A percentile compares a stretch with the other conserved stretches of the same genome.
Evolutionary conservation across 2,888 invertebrate genomes (phyloP).

Genomic region (Lymantria monacha): DNA sequence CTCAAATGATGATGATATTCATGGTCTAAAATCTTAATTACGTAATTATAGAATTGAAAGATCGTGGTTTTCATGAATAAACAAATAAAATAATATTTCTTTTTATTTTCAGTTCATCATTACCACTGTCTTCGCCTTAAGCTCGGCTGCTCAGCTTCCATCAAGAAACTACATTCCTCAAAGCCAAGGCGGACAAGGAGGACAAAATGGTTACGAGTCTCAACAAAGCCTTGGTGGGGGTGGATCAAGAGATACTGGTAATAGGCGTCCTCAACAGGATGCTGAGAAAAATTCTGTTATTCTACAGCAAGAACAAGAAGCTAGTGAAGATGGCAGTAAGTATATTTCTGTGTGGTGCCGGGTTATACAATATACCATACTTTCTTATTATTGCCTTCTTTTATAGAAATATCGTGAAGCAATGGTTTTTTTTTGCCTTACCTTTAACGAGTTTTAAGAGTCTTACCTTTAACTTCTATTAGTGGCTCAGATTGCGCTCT

Average conservation of each 20-base stretch:
- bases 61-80: too few relatives aligned
- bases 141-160: slow-evolving; percentile 55
- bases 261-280: slow-evolving; percentile 54
- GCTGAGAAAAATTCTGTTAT: slow-evolving; percentile 57
- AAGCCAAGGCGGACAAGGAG: slow-evolving; percentile 24
- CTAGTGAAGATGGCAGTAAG: slow-evolving; percentile 56
- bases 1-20: too few relatives aligned
- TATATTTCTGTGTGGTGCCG: background rate
- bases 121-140: slow-evolving; percentile 40
- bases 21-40: too few relatives aligned
- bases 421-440: too few relatives aligned
- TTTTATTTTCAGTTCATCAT: slow-evolving; percentile 46
- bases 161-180: slow-evolving; percentile 55
- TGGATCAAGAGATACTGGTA: slow-evolving; percentile 36
- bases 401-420: too few relatives aligned
- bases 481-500: too few relatives aligned
- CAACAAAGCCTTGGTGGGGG: slow-evolving; percentile 10
- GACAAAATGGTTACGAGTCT: slow-evolving; percentile 7
- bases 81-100: background rate
- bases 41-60: too few relatives aligned
- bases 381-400: too few relatives aligned
- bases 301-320: slow-evolving; percentile 54
- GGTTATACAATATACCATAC: too few relatives aligned
- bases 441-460: too few relatives aligned
- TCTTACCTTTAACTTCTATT: too few relatives aligned